A percentile compares a stretch with the other conserved stretches of the same genome.
Evolutionary conservation across 1,140 invertebrate genomes (phyloP).

Genomic region (Drosophila seguyi): DNA sequence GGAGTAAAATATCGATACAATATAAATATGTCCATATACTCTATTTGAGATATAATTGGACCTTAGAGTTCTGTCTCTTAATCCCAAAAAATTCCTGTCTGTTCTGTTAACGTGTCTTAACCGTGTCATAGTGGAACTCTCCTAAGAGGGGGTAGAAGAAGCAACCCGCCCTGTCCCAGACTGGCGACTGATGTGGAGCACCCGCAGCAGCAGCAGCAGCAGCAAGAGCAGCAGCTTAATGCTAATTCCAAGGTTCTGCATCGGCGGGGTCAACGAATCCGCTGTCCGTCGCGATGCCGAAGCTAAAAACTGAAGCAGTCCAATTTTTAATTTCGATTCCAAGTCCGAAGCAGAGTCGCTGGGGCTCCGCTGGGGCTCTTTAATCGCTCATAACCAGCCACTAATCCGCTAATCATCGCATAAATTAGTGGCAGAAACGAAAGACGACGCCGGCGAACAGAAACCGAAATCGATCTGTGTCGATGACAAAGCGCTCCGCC

Average conservation of each 20-base stretch:
- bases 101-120: background rate
- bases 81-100: no score
- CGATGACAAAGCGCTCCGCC: slow-evolving; percentile 36
- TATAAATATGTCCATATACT: no score
- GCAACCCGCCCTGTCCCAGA: background rate
- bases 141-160: background rate
- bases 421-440: slow-evolving; percentile 38
- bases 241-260: slow-evolving; percentile 81
- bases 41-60: background rate
- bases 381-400: slow-evolving; percentile 64
- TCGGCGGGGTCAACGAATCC: slow-evolving; percentile 76
- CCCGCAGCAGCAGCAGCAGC: slow-evolving; percentile 13
- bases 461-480: slow-evolving; percentile 27
- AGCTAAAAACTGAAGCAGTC: slow-evolving; percentile 10
- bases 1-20: no score
- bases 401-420: slow-evolving; percentile 73
- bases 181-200: slow-evolving; percentile 2
- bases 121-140: no score
- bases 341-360: slow-evolving; percentile 3
- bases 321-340: slow-evolving; percentile 24
- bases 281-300: slow-evolving; percentile 24
- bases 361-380: slow-evolving; percentile 27
- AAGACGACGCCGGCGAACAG: slow-evolving; percentile 26
- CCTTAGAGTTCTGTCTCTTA: no score
- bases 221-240: slow-evolving; percentile 58